Conservation (phyloP, 2,113 vertebrate species). For the Etheostoma cragini region DNA sequence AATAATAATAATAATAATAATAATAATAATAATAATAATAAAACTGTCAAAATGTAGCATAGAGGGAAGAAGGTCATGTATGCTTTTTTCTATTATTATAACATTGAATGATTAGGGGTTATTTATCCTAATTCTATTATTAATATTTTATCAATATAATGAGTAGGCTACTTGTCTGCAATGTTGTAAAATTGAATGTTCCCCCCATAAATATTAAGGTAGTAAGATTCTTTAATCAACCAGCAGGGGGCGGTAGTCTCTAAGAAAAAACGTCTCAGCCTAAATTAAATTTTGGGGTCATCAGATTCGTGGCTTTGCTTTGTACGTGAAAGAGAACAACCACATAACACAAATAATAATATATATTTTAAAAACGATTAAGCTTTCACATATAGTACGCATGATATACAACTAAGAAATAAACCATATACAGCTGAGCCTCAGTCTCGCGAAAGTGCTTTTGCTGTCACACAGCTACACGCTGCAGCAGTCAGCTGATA, state of each 20-base stretch:
- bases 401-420: accelerated
- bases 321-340: background rate
- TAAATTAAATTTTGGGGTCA: background rate
- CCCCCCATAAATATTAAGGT: too few relatives aligned
- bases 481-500: constrained; percentile 60
- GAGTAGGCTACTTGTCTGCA: too few relatives aligned
- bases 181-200: too few relatives aligned
- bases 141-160: too few relatives aligned
- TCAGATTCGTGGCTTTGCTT: constrained; percentile 27
- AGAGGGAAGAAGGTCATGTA: too few relatives aligned
- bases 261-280: background rate
- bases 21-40: too few relatives aligned
- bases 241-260: constrained; percentile 38
- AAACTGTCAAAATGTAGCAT: too few relatives aligned
- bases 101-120: too few relatives aligned
- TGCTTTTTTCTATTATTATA: too few relatives aligned
- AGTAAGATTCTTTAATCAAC: background rate
- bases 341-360: background rate
- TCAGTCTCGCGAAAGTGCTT: constrained; percentile 56
- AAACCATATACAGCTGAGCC: accelerated
- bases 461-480: background rate
- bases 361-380: accelerated
- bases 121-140: too few relatives aligned
- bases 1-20: too few relatives aligned
- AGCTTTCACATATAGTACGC: accelerated